Evolutionary conservation across 2,888 invertebrate species (phyloP), one percentile per base, ranked within the genome.

Genomic region (Neoaliturus tenellus): DNA sequence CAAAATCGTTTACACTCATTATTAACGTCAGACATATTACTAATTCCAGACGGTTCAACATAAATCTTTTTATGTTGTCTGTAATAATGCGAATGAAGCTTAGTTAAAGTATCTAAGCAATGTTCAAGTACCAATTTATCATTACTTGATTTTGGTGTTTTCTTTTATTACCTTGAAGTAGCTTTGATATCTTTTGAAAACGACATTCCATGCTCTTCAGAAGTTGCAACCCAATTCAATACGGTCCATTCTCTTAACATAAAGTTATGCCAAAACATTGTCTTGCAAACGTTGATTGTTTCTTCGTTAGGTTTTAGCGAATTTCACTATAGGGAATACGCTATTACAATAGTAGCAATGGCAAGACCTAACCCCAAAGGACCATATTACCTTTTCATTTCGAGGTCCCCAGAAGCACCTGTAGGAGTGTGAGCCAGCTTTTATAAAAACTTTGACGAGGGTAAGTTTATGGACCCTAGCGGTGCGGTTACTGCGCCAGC

Each of bases 261-360:
- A n/a, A 69, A 69, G 20, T 35, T 69, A 69, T 69, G 28, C 20
- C 35, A 39, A 39, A 69, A 69, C 35, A 69, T 39, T 0, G 35
- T 69, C 20, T 69, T 69, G 23, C 69, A 39, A 20, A 69, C 69
- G 0, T 35, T 20, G 17, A 20, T 33, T 69, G 55, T 35, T 71
- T 83, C 51, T 81, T 81, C 44, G 71, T 83, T 55, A 62, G 83
- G 5, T 67, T 80, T 58, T 35, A n/a, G n/a, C n/a, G n/a, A n/a
- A n/a, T n/a, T n/a, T n/a, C n/a, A n/a, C n/a, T n/a, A n/a, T n/a
- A n/a, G n/a, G n/a, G n/a, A n/a, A n/a, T n/a, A n/a, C n/a, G n/a
- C n/a, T n/a, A n/a, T n/a, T n/a, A n/a, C n/a, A n/a, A n/a, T n/a
- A n/a, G n/a, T n/a, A n/a, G n/a, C n/a, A n/a, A n/a, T n/a, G n/a